These are phyloP conservation scores for Druceiella hillmani DNA, from an alignment of 2,888 invertebrate species.

Conservation along the genomic window DNA sequence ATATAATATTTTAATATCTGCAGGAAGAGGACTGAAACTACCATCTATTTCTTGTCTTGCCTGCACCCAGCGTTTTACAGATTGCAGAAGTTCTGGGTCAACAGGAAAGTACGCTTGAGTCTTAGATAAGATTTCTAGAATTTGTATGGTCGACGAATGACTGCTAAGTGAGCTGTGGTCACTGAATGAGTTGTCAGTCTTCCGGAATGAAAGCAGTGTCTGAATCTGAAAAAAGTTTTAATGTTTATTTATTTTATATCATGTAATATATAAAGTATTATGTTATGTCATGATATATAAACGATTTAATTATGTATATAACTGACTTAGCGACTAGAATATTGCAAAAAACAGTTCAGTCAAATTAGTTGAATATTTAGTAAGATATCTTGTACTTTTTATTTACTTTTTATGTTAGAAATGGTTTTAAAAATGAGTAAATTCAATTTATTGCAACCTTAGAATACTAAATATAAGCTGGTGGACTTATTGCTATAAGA, in stretches of 20 bases:
- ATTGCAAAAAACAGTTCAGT: too few species aligned
- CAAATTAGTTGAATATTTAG: too few species aligned
- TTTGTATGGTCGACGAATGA: conserved; percentile 54
- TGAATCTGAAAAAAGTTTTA: conserved; percentile 51
- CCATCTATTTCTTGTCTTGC: conserved; percentile 55
- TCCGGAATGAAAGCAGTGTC: conserved; percentile 55
- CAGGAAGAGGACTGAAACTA: conserved; percentile 53
- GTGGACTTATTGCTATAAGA: too few species aligned
- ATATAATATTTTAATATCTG: conserved; percentile 52
- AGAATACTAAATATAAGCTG: too few species aligned
- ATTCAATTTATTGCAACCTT: too few species aligned
- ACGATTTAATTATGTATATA: too few species aligned
- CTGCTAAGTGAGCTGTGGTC: conserved; percentile 60
- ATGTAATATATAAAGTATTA: neutral
- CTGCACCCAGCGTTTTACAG: conserved; percentile 59
- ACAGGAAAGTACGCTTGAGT: conserved; percentile 57
- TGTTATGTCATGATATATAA: neutral
- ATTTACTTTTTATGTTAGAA: too few species aligned
- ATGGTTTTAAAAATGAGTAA: too few species aligned
- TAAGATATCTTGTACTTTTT: too few species aligned
- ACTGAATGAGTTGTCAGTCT: conserved; percentile 61
- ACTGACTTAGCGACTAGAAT: too few species aligned
- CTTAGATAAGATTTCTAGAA: conserved; percentile 54
- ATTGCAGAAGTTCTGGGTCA: conserved; percentile 54
- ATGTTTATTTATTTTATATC: neutral